A percentile compares a stretch with the other conserved stretches of the same genome.
These are phyloP conservation scores for Zaprionus capensis DNA, from an alignment of 1,140 invertebrate genomes.

Conservation along the genomic window DNA sequence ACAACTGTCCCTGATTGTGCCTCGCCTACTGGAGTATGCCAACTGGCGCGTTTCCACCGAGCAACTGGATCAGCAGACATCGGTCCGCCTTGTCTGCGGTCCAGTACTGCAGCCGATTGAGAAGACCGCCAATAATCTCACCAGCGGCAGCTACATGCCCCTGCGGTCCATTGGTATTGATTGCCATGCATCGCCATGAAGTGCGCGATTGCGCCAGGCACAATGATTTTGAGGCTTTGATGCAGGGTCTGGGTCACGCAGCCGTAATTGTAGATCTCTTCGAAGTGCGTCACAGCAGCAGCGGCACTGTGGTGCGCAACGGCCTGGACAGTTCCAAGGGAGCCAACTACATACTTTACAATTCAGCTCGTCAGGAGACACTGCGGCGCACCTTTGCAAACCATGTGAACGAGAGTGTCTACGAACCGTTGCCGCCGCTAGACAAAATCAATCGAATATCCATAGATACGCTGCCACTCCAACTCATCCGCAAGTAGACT, in stretches of 20 bases:
- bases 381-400: constrained; percentile 87
- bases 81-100: constrained; percentile 42
- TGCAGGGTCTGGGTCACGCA: constrained; percentile 86
- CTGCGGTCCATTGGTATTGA: constrained; percentile 86
- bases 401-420: constrained; percentile 85
- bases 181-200: constrained; percentile 87
- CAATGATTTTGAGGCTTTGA: constrained; percentile 84
- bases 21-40: constrained; percentile 53
- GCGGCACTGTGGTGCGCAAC: constrained; percentile 68
- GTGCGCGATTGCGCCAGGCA: constrained; percentile 84
- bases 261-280: constrained; percentile 88
- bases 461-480: too few relatives aligned
- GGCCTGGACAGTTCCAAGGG: constrained; percentile 84
- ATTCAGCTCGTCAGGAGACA: constrained; percentile 87
- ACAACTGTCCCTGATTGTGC: constrained; percentile 42
- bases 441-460: too few relatives aligned
- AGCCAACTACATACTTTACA: constrained; percentile 89
- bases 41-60: constrained; percentile 29
- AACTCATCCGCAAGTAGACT: too few relatives aligned
- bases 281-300: constrained; percentile 85
- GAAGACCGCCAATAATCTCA: constrained; percentile 36
- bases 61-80: background rate
- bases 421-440: constrained; percentile 86
- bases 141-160: constrained; percentile 34
- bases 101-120: constrained; percentile 56